These are phyloP conservation scores for Cerastis rubricosa DNA, from an alignment of 2,888 invertebrate species.

Conservation along the genomic window DNA sequence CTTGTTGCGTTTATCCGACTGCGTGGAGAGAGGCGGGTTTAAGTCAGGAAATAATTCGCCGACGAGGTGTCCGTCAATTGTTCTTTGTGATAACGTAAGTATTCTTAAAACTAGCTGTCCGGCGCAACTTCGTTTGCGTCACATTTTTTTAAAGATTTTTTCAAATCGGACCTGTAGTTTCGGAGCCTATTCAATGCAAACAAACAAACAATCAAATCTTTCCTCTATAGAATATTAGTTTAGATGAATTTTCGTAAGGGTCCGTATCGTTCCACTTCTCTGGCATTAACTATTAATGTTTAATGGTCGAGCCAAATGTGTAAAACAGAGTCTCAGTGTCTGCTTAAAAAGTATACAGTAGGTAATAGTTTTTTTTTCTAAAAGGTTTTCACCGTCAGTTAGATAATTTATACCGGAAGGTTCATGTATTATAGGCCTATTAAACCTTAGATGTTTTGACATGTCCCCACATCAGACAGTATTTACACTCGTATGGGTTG, in stretches of 20 bases:
- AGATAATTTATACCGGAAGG: neutral
- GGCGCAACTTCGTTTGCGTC: too few relatives aligned
- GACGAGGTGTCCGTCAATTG: slow-evolving; percentile 13
- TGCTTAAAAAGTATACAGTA: neutral
- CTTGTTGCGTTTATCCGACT: slow-evolving; percentile 63
- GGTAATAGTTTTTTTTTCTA: neutral
- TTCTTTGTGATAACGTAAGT: slow-evolving; percentile 51
- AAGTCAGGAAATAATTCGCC: slow-evolving; percentile 29
- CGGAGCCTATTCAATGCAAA: too few relatives aligned
- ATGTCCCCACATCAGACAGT: neutral
- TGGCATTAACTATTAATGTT: neutral
- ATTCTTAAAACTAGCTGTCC: too few relatives aligned
- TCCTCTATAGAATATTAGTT: too few relatives aligned
- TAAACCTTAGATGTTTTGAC: neutral
- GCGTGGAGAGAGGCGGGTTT: neutral
- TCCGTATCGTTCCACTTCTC: neutral
- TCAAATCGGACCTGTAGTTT: too few relatives aligned
- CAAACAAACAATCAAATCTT: too few relatives aligned
- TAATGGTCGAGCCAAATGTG: neutral
- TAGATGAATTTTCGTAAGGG: neutral
- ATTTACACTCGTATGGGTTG: neutral
- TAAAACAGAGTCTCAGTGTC: neutral
- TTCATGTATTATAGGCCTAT: neutral
- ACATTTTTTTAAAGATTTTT: too few relatives aligned
- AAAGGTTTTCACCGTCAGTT: neutral